Base-by-base conservation (phyloP, 2,888 invertebrate species). In the Elaeidobius kamerunicus region DNA sequence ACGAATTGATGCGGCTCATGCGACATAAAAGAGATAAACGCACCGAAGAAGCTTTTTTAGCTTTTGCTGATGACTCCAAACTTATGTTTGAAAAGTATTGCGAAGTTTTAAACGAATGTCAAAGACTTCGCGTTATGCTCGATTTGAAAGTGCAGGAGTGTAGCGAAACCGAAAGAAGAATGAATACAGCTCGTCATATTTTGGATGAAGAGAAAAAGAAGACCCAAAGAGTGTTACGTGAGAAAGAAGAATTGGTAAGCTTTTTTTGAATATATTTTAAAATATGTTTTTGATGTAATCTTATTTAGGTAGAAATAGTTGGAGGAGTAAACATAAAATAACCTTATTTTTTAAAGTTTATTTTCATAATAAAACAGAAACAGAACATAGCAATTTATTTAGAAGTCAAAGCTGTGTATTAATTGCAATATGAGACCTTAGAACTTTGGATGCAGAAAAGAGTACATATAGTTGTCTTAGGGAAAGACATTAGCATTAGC, bases 141-240 rank as follows among this genome's bases (percentile, higher is more conserved):
- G 85, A 88, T 56, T 81, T 82, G 43, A 81, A 86, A 2, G 80
- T 86, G 28, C 78, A 82, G 15, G 86, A 88, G 39, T 82, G 86
- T 52, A 79, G 83, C 3, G 85, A 86, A 63, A 78, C 90, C 63
- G 89, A 92, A 64, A 83, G 84, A 2, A 90, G 91, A 69, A 78
- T 94, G 56, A 84, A 84, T 61, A 86, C 88, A 70, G 90, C 90
- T 0, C 78, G 92, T 48, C 85, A 85, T 61, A 76, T 92, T 32
- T 75, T 92, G 1, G 92, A 92, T 63, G 81, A 84, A 55, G 92
- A 93, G 66, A 87, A 85, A 62, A 81, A 83, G 56, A 82, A 81
- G 45, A 76, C 88, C 15, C 52, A 50, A 7, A 51, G 42, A 32
- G 57, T 56, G 9, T 18, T 54, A 1, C 19, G 48, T n/a, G 57